phyloP scores from a whole-genome alignment of 2,888 invertebrate genomes.

The Macrophya alboannulata region DNA sequence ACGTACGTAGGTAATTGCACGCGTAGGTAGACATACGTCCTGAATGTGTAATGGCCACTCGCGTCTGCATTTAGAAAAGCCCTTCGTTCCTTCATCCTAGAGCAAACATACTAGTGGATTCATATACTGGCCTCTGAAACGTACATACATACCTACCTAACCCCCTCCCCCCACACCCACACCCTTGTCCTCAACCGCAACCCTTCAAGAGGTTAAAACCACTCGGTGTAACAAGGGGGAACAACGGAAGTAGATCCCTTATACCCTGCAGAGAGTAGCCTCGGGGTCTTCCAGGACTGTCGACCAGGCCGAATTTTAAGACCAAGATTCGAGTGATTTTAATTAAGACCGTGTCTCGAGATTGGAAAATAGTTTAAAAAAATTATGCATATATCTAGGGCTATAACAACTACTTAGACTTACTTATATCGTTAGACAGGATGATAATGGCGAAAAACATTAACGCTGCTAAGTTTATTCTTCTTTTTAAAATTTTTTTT shows the following conservation, averaged over 20 bases:
- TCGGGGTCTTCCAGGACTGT: neutral
- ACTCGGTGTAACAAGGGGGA: slow-evolving; percentile 43
- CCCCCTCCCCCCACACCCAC: neutral
- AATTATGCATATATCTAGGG: neutral
- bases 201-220: slow-evolving; percentile 47
- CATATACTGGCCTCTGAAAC: slow-evolving; percentile 42
- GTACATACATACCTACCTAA: too few relatives aligned
- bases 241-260: slow-evolving; percentile 43
- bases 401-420: neutral
- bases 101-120: slow-evolving; percentile 53
- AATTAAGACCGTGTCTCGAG: slow-evolving; percentile 22
- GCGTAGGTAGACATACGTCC: slow-evolving; percentile 58
- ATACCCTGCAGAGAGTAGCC: slow-evolving; percentile 25
- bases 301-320: neutral
- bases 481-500: neutral
- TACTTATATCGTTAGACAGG: neutral
- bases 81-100: slow-evolving; percentile 60
- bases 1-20: neutral
- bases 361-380: neutral
- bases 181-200: neutral
- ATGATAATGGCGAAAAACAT: neutral
- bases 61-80: slow-evolving; percentile 72
- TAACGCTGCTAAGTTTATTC: neutral
- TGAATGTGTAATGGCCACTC: slow-evolving; percentile 77
- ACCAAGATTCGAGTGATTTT: slow-evolving; percentile 10